Evolutionary conservation across 1,140 invertebrate species (phyloP), one percentile per base, ranked within the genome.

Genomic region (Drosophila paulistorum): DNA sequence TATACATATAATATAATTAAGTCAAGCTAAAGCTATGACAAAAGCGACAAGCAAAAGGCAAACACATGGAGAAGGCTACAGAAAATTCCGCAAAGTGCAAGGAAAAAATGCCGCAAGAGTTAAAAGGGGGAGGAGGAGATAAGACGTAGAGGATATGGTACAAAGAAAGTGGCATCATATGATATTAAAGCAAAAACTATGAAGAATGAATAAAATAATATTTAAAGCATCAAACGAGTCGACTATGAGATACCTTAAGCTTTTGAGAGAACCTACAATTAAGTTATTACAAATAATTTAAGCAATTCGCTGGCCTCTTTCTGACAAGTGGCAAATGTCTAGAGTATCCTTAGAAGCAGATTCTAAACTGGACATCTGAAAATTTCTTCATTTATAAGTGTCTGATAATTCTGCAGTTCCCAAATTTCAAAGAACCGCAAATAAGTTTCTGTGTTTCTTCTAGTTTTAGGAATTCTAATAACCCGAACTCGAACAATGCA

Each of bases 1-100:
- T 68, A 70, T 23, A 23, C 20, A 51, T 23, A 51, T 74, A 80
- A 76, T 71, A 80, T 83, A 83, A 83, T 83, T 83, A 83, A 76
- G 81, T 79, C 51, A 48, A 42, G 76, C 76, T 33, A 26, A 37
- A 67, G 71, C 60, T 48, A 83, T 72, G 73, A 84, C 81, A 80
- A 73, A 61, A 63, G 79, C 64, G 37, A 74, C 78, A 7, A 51
- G 45, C 7, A 51, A 51, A 51, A 51, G 17, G 45, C 17, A 51
- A 51, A 82, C 80, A 83, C 65, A 79, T 64, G 74, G 26, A 71
- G 23, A 37, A 65, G 6, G 33, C 11, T 33, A 55, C 67, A 20
- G 68, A 69, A 68, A 71, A 78, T 82, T 71, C 77, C 58, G 65
- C 67, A 69, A 72, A 66, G 54, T 70, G 76, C 45, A 65, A 62